These are phyloP conservation scores for Macrophya annulata DNA, from an alignment of 2,888 invertebrate genomes.

Conservation along the genomic window DNA sequence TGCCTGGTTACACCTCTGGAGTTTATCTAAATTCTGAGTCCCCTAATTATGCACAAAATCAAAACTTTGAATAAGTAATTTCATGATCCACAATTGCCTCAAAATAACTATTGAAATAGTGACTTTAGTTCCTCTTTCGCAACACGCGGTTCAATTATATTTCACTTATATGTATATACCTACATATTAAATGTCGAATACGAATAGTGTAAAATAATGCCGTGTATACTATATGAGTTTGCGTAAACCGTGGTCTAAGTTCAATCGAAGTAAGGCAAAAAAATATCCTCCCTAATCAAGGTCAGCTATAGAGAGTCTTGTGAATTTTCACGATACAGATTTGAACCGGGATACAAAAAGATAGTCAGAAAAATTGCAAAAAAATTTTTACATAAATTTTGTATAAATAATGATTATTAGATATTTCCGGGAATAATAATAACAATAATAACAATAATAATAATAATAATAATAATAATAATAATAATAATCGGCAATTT, in stretches of 20 bases:
- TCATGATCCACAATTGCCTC: neutral
- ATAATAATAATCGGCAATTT: neutral
- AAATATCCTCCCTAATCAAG: neutral
- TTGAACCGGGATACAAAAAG: neutral
- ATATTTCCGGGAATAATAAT: neutral
- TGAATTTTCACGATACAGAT: neutral
- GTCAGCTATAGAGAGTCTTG: neutral
- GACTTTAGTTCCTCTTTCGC: neutral
- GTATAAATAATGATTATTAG: neutral
- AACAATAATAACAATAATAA: neutral
- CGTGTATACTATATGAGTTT: conserved; percentile 1
- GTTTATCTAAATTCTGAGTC: neutral
- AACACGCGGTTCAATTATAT: neutral
- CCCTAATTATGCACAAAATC: neutral
- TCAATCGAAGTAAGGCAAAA: neutral
- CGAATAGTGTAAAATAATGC: conserved; percentile 7
- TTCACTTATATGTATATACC: neutral
- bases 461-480: no score
- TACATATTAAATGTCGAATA: neutral
- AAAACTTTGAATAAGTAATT: neutral
- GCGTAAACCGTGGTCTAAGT: neutral
- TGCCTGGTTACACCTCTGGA: neutral
- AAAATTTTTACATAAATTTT: no score
- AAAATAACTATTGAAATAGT: neutral
- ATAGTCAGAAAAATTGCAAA: neutral